Base-by-base conservation (phyloP, 2,113 vertebrate species). In the Emberiza fucata region DNA sequence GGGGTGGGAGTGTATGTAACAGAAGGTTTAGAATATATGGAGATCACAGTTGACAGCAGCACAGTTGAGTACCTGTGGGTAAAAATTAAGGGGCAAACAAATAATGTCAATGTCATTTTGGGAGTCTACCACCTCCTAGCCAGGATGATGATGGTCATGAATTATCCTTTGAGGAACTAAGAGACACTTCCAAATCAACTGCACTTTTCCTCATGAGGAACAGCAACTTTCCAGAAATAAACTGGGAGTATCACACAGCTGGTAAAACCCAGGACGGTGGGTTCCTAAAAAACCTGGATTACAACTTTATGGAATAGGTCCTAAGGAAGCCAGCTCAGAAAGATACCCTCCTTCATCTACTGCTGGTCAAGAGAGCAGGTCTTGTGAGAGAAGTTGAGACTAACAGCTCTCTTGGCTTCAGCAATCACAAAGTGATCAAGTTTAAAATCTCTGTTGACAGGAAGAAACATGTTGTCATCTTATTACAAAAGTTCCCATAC, bases 381-480 rank as follows among this genome's bases (percentile, higher is more conserved):
- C 37, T 44, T 60, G 21, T 51, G 27, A 37, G 39, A 25, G 5
- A 37, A 53, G 21, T 21, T 1, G 0, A 61, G 13, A 53, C 40
- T 44, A 25, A 21, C 16, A 5, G 15, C 13, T 31, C 8, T 21
- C 47, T 53, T 35, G 21, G 27, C 27, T 56, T 31, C 17, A 44
- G 27, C 11, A 33, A 37, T 5, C 56, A 83, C 6, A 20, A 51
- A 33, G 33, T 5, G 3, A 72, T 27, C 0, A 0, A 37, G 13
- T 63, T 61, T 53, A 83, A 63, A 72, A 37, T 37, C 21, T 37
- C 27, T 37, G 8, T 37, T 53, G 27, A 53, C 33, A 8, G 21
- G 6, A 61, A 16, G 47, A 48, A 45, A 45, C 44, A 10, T 5
- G 5, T 45, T 45, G 44, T 20, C 44, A 21, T 45, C 44, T 45